A percentile compares a stretch with the other conserved stretches of the same genome.
These are phyloP conservation scores for Zele albiditarsus DNA, from an alignment of 2,888 invertebrate genomes.

Conservation along the genomic window DNA sequence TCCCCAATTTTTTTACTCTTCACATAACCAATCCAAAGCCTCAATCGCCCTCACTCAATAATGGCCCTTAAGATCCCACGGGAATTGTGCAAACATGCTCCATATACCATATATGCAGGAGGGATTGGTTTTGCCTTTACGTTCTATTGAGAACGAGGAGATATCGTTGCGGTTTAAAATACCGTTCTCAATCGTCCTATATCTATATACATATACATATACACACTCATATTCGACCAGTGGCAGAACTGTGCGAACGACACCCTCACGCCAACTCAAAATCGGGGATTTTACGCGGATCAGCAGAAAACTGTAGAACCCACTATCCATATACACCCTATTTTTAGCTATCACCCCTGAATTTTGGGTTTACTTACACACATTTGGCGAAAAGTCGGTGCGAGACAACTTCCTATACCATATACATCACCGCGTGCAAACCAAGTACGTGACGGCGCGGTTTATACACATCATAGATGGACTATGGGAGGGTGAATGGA, in stretches of 20 bases:
- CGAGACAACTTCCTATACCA: background rate
- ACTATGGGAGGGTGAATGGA: background rate
- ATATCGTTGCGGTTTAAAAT: conserved; percentile 72
- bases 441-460: conserved; percentile 15
- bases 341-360: conserved; percentile 2
- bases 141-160: conserved; percentile 61
- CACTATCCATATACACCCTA: conserved; percentile 31
- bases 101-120: conserved; percentile 42
- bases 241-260: conserved; percentile 55
- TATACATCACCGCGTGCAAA: background rate
- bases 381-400: conserved; percentile 43
- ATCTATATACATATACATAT: background rate
- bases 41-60: conserved; percentile 2
- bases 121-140: conserved; percentile 55
- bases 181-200: conserved; percentile 56
- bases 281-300: conserved; percentile 68
- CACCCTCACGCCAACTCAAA: conserved; percentile 52
- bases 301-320: conserved; percentile 58
- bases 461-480: background rate
- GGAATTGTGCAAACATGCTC: conserved; percentile 34
- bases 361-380: conserved; percentile 54
- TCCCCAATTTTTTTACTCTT: conserved; percentile 43
- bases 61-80: conserved; percentile 42
- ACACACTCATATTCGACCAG: conserved; percentile 50
- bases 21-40: conserved; percentile 19